A percentile compares a stretch with the other conserved stretches of the same genome.
phyloP scores from a whole-genome alignment of 1,140 invertebrate genomes.

The Danaus plexippus region DNA sequence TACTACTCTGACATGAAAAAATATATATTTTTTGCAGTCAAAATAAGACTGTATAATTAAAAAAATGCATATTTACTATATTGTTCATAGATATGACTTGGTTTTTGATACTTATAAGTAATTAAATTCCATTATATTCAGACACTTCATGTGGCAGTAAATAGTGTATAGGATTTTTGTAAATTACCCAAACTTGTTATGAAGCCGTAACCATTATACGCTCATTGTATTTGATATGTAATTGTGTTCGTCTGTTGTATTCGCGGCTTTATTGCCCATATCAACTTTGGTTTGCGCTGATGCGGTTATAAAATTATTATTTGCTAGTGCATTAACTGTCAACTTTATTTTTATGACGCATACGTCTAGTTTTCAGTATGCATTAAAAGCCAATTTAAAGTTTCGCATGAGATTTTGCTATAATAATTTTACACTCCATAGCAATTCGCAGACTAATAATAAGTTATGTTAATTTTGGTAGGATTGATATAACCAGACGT shows the following conservation, averaged over 20 bases:
- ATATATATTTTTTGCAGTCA: neutral
- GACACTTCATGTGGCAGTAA: no score
- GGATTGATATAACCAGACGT: no score
- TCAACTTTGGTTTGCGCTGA: constrained; percentile 51
- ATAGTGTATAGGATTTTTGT: no score
- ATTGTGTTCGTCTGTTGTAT: constrained; percentile 50
- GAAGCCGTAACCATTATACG: constrained; percentile 27
- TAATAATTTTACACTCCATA: neutral
- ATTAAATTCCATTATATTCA: no score
- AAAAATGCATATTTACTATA: neutral
- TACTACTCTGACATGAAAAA: neutral
- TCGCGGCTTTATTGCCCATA: constrained; percentile 64
- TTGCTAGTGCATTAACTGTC: constrained; percentile 37
- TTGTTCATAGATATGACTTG: no score
- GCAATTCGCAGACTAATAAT: constrained; percentile 1
- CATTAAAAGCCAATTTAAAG: no score
- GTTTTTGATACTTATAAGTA: no score
- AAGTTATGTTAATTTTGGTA: no score
- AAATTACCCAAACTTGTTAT: no score
- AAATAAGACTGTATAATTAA: neutral
- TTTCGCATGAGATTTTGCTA: no score
- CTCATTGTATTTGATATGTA: constrained; percentile 49
- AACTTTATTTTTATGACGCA: constrained; percentile 26
- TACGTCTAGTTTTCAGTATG: no score
- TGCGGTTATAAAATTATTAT: constrained; percentile 40